Conservation (phyloP, 2,888 invertebrate genomes). For the Leucania comma region DNA sequence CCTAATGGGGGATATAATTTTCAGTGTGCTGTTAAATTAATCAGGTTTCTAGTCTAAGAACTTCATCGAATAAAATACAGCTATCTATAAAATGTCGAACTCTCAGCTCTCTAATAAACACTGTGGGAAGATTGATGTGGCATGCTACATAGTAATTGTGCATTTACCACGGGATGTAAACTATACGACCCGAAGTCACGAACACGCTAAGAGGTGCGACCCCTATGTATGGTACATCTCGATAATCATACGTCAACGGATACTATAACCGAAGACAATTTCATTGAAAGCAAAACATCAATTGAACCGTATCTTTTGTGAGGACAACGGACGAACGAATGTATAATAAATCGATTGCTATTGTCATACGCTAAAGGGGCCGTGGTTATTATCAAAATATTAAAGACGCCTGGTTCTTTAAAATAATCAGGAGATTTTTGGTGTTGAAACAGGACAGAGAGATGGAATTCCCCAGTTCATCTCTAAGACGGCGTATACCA, state of each 20-base stretch:
- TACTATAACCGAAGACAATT: slow-evolving; percentile 62
- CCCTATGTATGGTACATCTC: slow-evolving; percentile 47
- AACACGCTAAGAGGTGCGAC: slow-evolving; percentile 52
- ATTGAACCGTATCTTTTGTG: slow-evolving; percentile 72
- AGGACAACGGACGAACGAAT: slow-evolving; percentile 74
- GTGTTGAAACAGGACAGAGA: slow-evolving; percentile 11
- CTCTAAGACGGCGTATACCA: slow-evolving; percentile 54
- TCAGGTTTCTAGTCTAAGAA: slow-evolving; percentile 43
- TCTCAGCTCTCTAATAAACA: slow-evolving; percentile 50
- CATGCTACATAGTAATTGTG: slow-evolving; percentile 66
- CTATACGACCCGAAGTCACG: slow-evolving; percentile 63
- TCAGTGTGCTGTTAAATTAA: slow-evolving; percentile 49
- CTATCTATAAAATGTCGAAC: slow-evolving; percentile 32
- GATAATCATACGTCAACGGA: slow-evolving; percentile 60
- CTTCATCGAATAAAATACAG: slow-evolving; percentile 30
- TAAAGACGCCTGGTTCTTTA: slow-evolving; percentile 1
- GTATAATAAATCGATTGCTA: slow-evolving; percentile 73
- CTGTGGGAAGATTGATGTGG: slow-evolving; percentile 61
- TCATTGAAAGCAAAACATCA: slow-evolving; percentile 66
- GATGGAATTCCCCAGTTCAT: slow-evolving; percentile 34
- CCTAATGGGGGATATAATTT: slow-evolving; percentile 55
- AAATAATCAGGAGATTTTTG: slow-evolving; percentile 10
- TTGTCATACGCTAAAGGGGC: slow-evolving; percentile 57
- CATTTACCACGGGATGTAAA: slow-evolving; percentile 64
- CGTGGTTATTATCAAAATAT: slow-evolving; percentile 22